phyloP scores from a whole-genome alignment of 2,113 vertebrate genomes.

The Hylia prasina region DNA sequence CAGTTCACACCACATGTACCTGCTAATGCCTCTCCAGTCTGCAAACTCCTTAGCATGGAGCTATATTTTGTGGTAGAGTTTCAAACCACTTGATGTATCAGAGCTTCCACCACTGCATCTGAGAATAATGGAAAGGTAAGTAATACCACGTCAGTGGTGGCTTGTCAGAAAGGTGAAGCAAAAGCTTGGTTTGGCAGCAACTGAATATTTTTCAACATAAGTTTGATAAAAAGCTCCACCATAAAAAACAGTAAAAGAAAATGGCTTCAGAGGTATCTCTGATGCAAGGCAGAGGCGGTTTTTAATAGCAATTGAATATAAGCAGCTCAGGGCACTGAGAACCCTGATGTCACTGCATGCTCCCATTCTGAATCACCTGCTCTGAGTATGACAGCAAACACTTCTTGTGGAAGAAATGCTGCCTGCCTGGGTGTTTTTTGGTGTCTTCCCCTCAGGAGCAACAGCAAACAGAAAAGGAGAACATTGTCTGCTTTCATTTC shows the following conservation, averaged over 20 bases:
- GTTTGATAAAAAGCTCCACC: neutral
- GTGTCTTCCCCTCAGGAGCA: neutral
- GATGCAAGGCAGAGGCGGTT: neutral
- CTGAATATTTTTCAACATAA: neutral
- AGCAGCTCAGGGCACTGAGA: neutral
- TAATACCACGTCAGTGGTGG: neutral
- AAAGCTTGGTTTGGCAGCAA: neutral
- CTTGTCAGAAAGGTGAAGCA: neutral
- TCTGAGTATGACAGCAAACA: neutral
- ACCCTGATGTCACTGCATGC: neutral
- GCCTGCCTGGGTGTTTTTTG: neutral
- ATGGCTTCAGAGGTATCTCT: neutral
- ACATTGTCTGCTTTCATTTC: neutral
- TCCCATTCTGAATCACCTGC: neutral
- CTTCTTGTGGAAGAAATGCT: neutral
- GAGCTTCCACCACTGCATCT: neutral
- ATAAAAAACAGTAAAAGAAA: neutral
- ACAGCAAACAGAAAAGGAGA: neutral
- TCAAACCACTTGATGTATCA: neutral
- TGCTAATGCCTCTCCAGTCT: neutral
- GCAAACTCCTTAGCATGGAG: neutral
- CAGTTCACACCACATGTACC: neutral
- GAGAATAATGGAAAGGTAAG: neutral
- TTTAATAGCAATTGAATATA: neutral
- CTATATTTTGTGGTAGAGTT: neutral